Evolutionary conservation across 1,140 invertebrate species (phyloP).

Genomic region (Trichonephila clavipes): DNA sequence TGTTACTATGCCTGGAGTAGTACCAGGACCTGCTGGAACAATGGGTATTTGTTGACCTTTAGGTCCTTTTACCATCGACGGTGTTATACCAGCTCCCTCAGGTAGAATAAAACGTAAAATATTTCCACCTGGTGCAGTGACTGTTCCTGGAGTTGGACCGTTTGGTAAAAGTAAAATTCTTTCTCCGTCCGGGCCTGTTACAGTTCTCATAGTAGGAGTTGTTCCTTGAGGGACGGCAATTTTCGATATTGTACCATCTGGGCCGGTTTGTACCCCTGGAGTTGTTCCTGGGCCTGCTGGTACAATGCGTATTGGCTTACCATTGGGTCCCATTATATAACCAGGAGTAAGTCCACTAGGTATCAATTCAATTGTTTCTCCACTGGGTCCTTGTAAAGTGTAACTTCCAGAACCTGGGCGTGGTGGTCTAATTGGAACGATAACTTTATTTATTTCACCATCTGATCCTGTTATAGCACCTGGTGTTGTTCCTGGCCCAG

Average conservation of each 20-base stretch:
- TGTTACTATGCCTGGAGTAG: constrained; percentile 39
- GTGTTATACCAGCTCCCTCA: constrained; percentile 21
- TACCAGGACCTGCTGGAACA: constrained; percentile 5
- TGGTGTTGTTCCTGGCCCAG: constrained; percentile 44
- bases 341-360: constrained; percentile 1
- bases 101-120: background rate
- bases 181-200: constrained; percentile 3
- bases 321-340: background rate
- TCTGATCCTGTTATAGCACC: constrained; percentile 26
- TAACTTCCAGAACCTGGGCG: background rate
- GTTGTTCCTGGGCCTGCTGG: constrained; percentile 30
- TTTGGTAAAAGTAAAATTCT: background rate
- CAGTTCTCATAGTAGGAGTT: background rate
- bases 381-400: background rate
- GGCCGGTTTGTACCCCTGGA: constrained; percentile 3
- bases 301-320: constrained; percentile 17
- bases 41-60: constrained; percentile 22
- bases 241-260: background rate
- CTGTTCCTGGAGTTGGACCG: constrained; percentile 30
- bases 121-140: constrained; percentile 28
- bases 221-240: background rate
- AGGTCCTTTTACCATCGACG: constrained; percentile 7
- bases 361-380: constrained; percentile 29
- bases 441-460: constrained; percentile 5
- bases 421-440: background rate